A percentile compares a stretch with the other conserved stretches of the same genome.
phyloP scores from a whole-genome alignment of 1,140 invertebrate species.

The Triops longicaudatus region DNA sequence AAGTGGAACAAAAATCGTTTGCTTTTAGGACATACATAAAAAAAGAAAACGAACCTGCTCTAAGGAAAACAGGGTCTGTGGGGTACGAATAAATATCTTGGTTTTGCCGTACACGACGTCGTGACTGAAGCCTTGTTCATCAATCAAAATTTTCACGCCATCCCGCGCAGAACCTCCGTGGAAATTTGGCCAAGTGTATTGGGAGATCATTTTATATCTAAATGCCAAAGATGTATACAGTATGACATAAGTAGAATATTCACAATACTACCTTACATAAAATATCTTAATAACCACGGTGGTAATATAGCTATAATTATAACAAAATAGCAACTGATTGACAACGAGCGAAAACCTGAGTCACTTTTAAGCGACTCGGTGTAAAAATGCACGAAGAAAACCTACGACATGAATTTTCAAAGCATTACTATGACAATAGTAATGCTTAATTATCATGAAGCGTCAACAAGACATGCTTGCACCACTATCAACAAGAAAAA shows the following conservation, averaged over 20 bases:
- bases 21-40: background rate
- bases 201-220: conserved; percentile 92
- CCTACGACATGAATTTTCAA: too few relatives aligned
- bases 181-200: conserved; percentile 91
- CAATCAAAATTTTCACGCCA: conserved; percentile 70
- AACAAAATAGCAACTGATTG: too few relatives aligned
- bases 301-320: too few relatives aligned
- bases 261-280: background rate
- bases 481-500: too few relatives aligned
- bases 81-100: conserved; percentile 88
- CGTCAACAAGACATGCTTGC: too few relatives aligned
- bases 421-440: too few relatives aligned
- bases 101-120: conserved; percentile 92
- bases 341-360: too few relatives aligned
- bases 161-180: conserved; percentile 63
- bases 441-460: too few relatives aligned
- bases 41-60: conserved; percentile 52
- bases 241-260: conserved; percentile 2
- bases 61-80: conserved; percentile 76
- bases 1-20: background rate
- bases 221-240: conserved; percentile 34
- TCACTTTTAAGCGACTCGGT: too few relatives aligned
- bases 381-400: too few relatives aligned
- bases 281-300: background rate
- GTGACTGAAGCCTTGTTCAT: conserved; percentile 62